phyloP scores from a whole-genome alignment of 2,797 vertebrate genomes.

The Halcyon smyrnensis region DNA sequence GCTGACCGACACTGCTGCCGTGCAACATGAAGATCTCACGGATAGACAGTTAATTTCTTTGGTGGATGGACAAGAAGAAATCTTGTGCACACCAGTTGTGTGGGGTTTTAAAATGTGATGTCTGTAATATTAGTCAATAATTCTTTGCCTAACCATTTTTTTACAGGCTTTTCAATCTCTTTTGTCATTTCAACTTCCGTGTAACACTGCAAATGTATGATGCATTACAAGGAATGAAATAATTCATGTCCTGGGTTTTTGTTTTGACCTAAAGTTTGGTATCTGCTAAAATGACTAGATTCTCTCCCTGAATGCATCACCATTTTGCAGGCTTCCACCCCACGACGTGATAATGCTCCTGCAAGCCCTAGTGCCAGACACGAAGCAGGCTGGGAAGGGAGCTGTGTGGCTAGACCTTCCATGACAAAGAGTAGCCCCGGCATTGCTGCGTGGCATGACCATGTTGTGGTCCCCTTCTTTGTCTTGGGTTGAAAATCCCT shows the following conservation, averaged over 20 bases:
- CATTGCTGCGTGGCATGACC: no score
- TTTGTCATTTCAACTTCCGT: conserved; percentile 26
- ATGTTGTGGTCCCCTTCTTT: background rate
- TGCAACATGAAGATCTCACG: background rate
- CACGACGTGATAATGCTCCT: background rate
- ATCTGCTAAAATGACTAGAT: background rate
- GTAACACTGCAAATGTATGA: conserved; percentile 8
- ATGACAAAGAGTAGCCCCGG: background rate
- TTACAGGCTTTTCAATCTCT: conserved; percentile 38
- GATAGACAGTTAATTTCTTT: conserved; percentile 13
- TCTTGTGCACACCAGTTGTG: background rate
- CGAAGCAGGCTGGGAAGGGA: background rate
- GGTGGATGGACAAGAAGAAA: conserved; percentile 7
- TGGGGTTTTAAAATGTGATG: background rate
- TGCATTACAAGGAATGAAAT: conserved; percentile 32
- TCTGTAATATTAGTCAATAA: conserved; percentile 23
- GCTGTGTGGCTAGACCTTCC: background rate
- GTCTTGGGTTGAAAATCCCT: background rate
- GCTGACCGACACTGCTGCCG: background rate
- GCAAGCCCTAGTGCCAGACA: background rate
- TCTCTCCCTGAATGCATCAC: background rate
- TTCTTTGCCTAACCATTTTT: conserved; percentile 20
- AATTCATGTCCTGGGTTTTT: background rate
- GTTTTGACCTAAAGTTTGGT: background rate
- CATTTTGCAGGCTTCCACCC: background rate